phyloP scores from a whole-genome alignment of 2,888 invertebrate species.

The Amblyjoppa proteus region DNA sequence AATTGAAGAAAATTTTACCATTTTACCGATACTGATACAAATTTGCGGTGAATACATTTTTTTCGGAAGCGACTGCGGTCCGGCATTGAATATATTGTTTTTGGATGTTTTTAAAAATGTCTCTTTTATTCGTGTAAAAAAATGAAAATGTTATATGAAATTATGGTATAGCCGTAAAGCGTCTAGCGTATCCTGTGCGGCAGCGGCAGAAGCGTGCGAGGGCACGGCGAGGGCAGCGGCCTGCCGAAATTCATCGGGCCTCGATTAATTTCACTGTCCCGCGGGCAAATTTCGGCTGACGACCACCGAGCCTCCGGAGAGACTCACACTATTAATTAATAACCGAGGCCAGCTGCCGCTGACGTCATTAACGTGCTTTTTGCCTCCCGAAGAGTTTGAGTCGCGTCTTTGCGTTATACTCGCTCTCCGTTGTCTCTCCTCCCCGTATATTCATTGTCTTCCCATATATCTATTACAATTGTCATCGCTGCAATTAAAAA shows the following conservation, averaged over 20 bases:
- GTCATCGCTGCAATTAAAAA: not conserved
- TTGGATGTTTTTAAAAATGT: not conserved
- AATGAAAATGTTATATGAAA: not conserved
- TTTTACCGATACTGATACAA: no score
- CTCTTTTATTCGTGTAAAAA: not conserved
- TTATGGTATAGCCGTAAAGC: conserved; percentile 17
- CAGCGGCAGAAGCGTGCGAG: conserved; percentile 1
- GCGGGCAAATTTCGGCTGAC: conserved; percentile 78
- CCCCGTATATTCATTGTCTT: conserved; percentile 19
- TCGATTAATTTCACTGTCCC: conserved; percentile 80
- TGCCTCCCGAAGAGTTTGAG: conserved; percentile 66
- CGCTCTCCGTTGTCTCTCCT: not conserved
- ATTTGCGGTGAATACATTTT: no score
- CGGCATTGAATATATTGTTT: not conserved
- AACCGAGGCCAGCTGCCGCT: conserved; percentile 82
- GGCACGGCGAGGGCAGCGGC: conserved; percentile 16
- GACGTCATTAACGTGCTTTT: conserved; percentile 82
- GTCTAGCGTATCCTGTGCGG: conserved; percentile 41
- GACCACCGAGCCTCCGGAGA: conserved; percentile 70
- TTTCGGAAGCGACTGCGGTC: no score
- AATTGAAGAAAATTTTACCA: no score
- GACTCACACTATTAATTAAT: conserved; percentile 81
- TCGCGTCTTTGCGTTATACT: conserved; percentile 14
- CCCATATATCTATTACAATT: conserved; percentile 2
- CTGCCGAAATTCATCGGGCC: conserved; percentile 76